Conservation (phyloP, 1,140 invertebrate genomes). For the Bombus picipes region DNA sequence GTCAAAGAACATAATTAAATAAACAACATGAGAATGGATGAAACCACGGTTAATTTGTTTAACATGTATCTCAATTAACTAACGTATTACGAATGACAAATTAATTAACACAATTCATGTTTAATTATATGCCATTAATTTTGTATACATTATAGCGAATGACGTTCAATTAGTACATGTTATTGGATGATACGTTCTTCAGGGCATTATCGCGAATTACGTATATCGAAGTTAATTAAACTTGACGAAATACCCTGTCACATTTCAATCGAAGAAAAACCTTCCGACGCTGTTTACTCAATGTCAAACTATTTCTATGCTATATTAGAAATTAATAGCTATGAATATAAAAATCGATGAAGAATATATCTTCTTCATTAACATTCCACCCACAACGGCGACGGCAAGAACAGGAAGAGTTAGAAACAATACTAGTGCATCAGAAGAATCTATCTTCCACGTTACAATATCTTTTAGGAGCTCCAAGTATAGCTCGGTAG, state of each 20-base stretch:
- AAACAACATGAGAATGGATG: background rate
- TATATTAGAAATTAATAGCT: background rate
- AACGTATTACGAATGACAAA: background rate
- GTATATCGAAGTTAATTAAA: background rate
- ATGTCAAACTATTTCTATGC: background rate
- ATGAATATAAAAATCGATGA: background rate
- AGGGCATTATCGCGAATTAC: background rate
- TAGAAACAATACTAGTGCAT: background rate
- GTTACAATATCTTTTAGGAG: slow-evolving; percentile 28
- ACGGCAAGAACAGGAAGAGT: background rate
- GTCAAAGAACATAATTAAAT: background rate
- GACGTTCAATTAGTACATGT: background rate
- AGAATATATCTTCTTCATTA: background rate
- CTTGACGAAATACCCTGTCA: background rate
- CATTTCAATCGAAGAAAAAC: background rate
- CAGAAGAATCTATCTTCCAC: slow-evolving; percentile 13
- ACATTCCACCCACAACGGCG: background rate
- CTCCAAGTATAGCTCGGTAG: background rate
- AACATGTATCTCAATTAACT: background rate
- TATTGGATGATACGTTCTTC: background rate
- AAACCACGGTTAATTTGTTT: background rate
- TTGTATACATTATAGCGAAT: background rate
- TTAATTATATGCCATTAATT: background rate
- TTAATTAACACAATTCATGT: slow-evolving; percentile 6
- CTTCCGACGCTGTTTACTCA: background rate